These are phyloP conservation scores for Tenualosa thibaudeaui DNA, from an alignment of 2,797 vertebrate species.

Conservation along the genomic window DNA sequence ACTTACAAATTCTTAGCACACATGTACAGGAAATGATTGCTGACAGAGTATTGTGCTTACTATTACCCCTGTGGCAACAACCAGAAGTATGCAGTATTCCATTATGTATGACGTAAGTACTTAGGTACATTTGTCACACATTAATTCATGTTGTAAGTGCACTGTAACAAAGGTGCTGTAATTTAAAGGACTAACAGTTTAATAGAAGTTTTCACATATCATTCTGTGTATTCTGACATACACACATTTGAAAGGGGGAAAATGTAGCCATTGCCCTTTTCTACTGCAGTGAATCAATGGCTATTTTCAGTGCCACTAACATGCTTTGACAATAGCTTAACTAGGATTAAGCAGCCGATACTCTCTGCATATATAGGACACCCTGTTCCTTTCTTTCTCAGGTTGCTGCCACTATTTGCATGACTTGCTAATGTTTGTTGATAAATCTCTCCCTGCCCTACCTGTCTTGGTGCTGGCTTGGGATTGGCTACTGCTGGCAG, in stretches of 20 bases:
- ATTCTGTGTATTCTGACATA: background rate
- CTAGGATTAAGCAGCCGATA: background rate
- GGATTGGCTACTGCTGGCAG: conserved; percentile 59
- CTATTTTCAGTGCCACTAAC: background rate
- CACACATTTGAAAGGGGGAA: background rate
- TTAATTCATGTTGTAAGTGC: background rate
- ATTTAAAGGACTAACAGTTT: no score
- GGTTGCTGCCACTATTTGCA: background rate
- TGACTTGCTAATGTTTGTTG: conserved; percentile 24
- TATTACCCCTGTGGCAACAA: no score
- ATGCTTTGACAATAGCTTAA: background rate
- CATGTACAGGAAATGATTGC: no score
- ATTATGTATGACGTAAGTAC: no score
- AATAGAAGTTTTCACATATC: no score
- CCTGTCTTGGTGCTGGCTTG: conserved; percentile 19
- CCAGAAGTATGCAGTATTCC: no score
- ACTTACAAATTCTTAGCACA: no score
- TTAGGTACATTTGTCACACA: background rate
- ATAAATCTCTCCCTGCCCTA: conserved; percentile 16
- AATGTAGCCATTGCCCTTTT: background rate
- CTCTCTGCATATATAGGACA: background rate
- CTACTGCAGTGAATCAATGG: background rate
- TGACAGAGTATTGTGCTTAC: no score
- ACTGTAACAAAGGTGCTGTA: no score
- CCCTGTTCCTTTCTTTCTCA: background rate